phyloP scores from a whole-genome alignment of 2,113 vertebrate genomes.

The Copsychus sechellarum region DNA sequence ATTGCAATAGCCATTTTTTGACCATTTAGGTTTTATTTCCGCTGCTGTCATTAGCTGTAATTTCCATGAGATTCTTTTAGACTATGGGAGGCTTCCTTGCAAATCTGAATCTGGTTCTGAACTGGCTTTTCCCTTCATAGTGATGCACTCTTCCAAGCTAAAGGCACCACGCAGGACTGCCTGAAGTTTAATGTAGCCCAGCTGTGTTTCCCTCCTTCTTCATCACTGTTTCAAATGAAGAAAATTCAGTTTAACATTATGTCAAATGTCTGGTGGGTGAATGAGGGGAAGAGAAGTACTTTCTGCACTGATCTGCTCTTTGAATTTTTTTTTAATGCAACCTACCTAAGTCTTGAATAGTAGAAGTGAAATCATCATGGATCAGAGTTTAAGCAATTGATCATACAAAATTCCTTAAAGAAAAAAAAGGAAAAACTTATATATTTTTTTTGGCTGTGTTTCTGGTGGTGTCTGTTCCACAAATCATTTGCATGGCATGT shows the following conservation, averaged over 20 bases:
- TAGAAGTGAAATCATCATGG: not conserved
- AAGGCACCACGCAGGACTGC: not conserved
- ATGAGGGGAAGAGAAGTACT: not conserved
- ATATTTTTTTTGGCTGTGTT: not conserved
- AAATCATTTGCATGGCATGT: not conserved
- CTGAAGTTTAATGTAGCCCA: not conserved
- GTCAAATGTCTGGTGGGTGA: not conserved
- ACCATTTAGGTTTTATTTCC: not conserved
- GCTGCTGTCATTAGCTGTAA: not conserved
- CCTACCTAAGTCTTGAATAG: not conserved
- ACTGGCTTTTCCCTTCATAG: not conserved
- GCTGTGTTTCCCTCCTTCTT: not conserved
- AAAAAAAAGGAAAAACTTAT: not conserved
- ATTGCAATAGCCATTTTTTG: not conserved
- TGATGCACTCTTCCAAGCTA: not conserved
- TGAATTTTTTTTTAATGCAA: not conserved
- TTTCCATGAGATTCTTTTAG: not conserved
- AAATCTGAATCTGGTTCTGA: not conserved
- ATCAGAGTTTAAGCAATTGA: not conserved
- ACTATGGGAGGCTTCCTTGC: not conserved
- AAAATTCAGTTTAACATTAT: not conserved
- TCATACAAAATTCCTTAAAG: not conserved
- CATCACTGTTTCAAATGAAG: not conserved
- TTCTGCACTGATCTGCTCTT: not conserved
- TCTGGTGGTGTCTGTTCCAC: not conserved